These are phyloP conservation scores for Ceramica pisi DNA, from an alignment of 2,888 invertebrate genomes.

Conservation along the genomic window DNA sequence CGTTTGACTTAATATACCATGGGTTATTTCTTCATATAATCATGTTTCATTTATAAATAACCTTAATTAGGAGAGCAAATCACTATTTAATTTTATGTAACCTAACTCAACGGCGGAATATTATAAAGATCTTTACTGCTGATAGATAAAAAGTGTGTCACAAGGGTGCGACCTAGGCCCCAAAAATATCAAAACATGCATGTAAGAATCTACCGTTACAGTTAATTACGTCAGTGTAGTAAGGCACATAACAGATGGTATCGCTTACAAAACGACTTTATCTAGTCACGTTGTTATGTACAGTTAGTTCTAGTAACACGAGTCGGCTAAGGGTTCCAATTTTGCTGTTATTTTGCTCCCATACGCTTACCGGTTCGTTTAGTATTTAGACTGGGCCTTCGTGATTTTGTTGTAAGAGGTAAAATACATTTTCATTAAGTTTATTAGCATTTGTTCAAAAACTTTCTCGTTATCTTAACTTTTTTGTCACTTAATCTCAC, in stretches of 20 bases:
- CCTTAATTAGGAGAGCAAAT: background rate
- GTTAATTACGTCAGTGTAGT: constrained; percentile 69
- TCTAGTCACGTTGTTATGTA: constrained; percentile 78
- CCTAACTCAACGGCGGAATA: background rate
- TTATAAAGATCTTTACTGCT: background rate
- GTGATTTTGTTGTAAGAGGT: constrained; percentile 2
- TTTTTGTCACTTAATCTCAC: background rate
- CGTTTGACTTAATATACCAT: constrained; percentile 44
- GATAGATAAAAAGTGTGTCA: constrained; percentile 37
- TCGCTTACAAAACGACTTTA: constrained; percentile 76
- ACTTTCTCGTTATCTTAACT: background rate
- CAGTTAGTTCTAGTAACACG: constrained; percentile 78
- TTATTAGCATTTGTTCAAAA: background rate
- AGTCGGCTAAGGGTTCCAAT: constrained; percentile 71
- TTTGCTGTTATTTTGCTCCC: constrained; percentile 68
- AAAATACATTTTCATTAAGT: background rate
- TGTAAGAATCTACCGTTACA: constrained; percentile 59
- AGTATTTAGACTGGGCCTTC: constrained; percentile 26
- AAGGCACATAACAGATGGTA: constrained; percentile 76
- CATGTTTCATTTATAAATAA: constrained; percentile 5
- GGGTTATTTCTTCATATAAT: constrained; percentile 32
- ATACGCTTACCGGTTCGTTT: constrained; percentile 56
- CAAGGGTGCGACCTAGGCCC: constrained; percentile 63
- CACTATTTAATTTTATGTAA: constrained; percentile 6
- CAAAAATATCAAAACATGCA: constrained; percentile 59